These are phyloP conservation scores for Galaxea fascicularis DNA, from an alignment of 92 coral and sea anemone species.

Conservation along the genomic window DNA sequence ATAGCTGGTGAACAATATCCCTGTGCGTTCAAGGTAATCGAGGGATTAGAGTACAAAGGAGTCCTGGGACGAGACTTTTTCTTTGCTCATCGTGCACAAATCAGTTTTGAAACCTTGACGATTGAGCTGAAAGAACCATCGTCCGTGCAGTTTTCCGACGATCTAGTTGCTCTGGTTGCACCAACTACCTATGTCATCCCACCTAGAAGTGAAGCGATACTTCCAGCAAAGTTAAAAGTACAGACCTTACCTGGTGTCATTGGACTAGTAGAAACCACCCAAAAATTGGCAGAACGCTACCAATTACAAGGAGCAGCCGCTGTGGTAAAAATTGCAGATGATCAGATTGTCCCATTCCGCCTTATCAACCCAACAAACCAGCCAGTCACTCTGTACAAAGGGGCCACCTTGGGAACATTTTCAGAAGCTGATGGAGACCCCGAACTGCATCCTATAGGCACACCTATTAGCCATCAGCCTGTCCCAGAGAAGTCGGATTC, in stretches of 20 bases:
- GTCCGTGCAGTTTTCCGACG: neutral
- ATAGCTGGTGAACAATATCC: constrained; percentile 29
- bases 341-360: too few species aligned
- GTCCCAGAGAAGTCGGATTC: neutral
- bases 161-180: neutral
- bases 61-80: constrained; percentile 51
- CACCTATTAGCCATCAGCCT: neutral
- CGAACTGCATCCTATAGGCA: neutral
- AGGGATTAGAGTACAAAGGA: constrained; percentile 38
- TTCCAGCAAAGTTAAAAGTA: too few species aligned
- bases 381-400: too few species aligned
- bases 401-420: neutral
- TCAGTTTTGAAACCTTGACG: constrained; percentile 6
- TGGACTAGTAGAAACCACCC: neutral
- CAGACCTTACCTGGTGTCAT: too few species aligned
- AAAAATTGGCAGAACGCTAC: neutral
- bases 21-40: constrained; percentile 25
- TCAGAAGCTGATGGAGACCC: neutral
- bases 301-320: constrained; percentile 22
- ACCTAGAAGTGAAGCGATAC: too few species aligned
- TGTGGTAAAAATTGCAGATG: neutral
- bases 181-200: neutral
- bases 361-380: too few species aligned
- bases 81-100: neutral
- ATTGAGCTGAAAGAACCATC: too few species aligned